Percentiles rank a stretch among this genome's conserved stretches.
These are phyloP conservation scores for Gulo gulo DNA, from an alignment of 2,113 vertebrate species.

Conservation along the genomic window DNA sequence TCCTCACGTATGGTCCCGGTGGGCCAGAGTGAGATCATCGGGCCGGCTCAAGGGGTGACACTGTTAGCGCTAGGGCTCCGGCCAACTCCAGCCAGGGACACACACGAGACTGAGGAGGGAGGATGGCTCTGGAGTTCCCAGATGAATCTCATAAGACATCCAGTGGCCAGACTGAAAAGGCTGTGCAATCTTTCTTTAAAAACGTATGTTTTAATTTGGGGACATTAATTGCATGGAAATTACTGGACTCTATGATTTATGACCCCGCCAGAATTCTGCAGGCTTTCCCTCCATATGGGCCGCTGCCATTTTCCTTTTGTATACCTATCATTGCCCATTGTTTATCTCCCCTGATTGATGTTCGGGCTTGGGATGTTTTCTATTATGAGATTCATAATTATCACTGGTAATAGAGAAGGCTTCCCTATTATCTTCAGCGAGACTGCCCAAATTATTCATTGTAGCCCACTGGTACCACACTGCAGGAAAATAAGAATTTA, in stretches of 20 bases:
- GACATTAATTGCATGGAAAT: conserved; percentile 83
- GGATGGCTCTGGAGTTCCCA: conserved; percentile 46
- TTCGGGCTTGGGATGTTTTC: conserved; percentile 82
- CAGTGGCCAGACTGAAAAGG: conserved; percentile 47
- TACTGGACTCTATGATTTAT: conserved; percentile 84
- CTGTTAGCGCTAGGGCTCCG: not conserved
- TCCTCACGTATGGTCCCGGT: not conserved
- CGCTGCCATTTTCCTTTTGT: conserved; percentile 81
- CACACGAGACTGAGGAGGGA: conserved; percentile 47
- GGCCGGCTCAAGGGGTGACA: not conserved
- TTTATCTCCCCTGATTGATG: conserved; percentile 88
- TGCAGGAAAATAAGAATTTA: conserved; percentile 87
- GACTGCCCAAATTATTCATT: conserved; percentile 87
- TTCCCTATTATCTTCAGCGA: conserved; percentile 85
- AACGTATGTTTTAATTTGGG: conserved; percentile 85
- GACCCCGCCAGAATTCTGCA: conserved; percentile 72
- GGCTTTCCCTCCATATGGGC: conserved; percentile 78
- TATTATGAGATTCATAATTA: conserved; percentile 90
- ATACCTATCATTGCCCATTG: conserved; percentile 86
- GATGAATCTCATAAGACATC: conserved; percentile 23
- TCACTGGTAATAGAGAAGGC: conserved; percentile 86
- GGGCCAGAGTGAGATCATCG: not conserved
- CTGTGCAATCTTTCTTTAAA: conserved; percentile 62
- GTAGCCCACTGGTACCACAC: conserved; percentile 81
- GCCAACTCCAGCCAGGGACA: not conserved